Conservation (phyloP, 2,888 invertebrate species). For the Hirtodrosophila alboralis region DNA sequence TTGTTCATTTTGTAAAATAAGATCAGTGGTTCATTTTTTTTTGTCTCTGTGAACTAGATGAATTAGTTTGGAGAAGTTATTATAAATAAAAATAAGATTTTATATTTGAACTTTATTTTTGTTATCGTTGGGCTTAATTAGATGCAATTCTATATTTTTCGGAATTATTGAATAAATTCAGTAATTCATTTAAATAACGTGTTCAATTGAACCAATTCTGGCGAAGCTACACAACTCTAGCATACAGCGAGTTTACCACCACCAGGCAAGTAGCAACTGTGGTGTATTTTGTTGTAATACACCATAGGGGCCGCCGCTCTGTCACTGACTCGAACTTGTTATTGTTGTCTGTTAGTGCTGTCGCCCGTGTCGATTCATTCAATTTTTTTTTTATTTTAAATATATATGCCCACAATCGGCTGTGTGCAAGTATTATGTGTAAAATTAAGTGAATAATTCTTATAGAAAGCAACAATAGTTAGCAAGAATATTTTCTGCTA, state of each 20-base stretch:
- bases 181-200: no score
- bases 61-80: no score
- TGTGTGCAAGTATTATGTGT: slow-evolving; percentile 31
- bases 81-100: no score
- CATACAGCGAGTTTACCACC: slow-evolving; percentile 15
- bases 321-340: slow-evolving; percentile 52
- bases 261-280: slow-evolving; percentile 31
- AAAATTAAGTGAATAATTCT: slow-evolving; percentile 37
- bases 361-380: slow-evolving; percentile 49
- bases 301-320: slow-evolving; percentile 48
- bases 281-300: slow-evolving; percentile 51
- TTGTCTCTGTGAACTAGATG: no score
- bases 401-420: slow-evolving; percentile 38
- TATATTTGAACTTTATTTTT: no score
- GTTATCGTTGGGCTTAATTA: no score
- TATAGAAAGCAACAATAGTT: slow-evolving; percentile 1
- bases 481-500: slow-evolving; percentile 2
- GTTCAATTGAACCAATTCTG: no score
- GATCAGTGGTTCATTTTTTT: no score
- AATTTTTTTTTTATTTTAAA: slow-evolving; percentile 31
- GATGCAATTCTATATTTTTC: no score
- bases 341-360: slow-evolving; percentile 46
- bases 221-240: no score
- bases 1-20: no score
- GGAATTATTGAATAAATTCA: no score